phyloP scores from a whole-genome alignment of 2,888 invertebrate species.

The Drosophila percnosoma region DNA sequence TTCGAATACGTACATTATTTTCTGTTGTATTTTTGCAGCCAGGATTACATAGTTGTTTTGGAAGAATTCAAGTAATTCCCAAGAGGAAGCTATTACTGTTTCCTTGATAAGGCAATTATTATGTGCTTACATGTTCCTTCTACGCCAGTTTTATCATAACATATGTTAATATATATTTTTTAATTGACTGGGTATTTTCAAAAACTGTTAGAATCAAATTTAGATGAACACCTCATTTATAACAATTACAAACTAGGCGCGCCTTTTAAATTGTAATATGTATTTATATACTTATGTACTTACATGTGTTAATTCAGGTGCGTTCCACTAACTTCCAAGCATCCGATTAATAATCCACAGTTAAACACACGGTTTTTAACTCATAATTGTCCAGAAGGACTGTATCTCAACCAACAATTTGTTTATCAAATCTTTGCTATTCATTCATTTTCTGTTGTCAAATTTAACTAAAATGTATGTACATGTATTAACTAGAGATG shows the following conservation, averaged over 20 bases:
- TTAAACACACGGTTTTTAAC: background rate
- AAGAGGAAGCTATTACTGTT: background rate
- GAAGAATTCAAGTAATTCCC: background rate
- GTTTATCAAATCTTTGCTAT: background rate
- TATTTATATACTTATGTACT: background rate
- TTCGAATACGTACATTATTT: background rate
- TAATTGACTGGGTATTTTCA: background rate
- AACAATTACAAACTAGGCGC: constrained; percentile 1
- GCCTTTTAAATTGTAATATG: constrained; percentile 3
- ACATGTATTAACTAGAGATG: constrained; percentile 1
- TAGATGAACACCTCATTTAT: background rate
- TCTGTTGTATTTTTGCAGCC: background rate
- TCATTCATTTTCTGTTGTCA: background rate
- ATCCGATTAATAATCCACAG: background rate
- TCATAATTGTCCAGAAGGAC: background rate
- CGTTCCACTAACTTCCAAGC: background rate
- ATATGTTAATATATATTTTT: background rate
- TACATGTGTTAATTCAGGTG: background rate
- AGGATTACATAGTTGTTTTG: background rate
- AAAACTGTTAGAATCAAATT: background rate
- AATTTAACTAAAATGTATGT: constrained; percentile 4
- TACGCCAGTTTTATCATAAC: background rate
- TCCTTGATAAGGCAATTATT: background rate
- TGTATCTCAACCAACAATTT: background rate
- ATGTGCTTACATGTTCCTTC: background rate